A percentile compares a stretch with the other conserved stretches of the same genome.
phyloP scores from a whole-genome alignment of 2,113 vertebrate genomes.

The Cariama cristata region DNA sequence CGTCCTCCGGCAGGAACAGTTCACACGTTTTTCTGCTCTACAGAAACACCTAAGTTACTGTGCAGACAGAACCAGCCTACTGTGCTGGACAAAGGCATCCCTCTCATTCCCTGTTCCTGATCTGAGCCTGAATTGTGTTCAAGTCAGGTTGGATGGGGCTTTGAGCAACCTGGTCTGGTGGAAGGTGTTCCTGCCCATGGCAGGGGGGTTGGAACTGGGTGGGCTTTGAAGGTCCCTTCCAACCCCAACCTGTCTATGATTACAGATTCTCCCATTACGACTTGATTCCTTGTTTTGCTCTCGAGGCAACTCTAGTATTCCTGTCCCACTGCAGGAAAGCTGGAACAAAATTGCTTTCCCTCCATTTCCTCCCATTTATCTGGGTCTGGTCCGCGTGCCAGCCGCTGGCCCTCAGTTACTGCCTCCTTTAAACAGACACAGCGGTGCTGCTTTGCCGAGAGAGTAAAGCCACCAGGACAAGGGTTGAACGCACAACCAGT shows the following conservation, averaged over 20 bases:
- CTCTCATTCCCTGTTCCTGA: background rate
- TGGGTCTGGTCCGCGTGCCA: background rate
- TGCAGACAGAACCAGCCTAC: background rate
- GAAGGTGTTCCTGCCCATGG: background rate
- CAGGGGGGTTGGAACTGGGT: background rate
- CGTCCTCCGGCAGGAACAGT: background rate
- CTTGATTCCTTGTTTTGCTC: background rate
- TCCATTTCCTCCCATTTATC: fast-evolving
- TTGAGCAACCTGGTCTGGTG: background rate
- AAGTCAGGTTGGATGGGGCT: background rate
- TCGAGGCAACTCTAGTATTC: background rate
- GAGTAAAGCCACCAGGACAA: background rate
- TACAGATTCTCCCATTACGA: background rate
- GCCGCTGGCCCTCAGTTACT: background rate
- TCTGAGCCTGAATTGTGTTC: background rate
- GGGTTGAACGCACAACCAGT: background rate
- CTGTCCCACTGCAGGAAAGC: background rate
- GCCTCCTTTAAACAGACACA: background rate
- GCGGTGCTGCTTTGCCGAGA: background rate
- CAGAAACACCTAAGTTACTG: background rate
- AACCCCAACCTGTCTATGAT: background rate
- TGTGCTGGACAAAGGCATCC: background rate
- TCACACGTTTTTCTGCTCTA: background rate
- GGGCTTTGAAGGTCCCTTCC: background rate
- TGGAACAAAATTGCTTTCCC: background rate